Conservation (phyloP, 1,140 invertebrate species). For the Drosophila malerkotliana region DNA sequence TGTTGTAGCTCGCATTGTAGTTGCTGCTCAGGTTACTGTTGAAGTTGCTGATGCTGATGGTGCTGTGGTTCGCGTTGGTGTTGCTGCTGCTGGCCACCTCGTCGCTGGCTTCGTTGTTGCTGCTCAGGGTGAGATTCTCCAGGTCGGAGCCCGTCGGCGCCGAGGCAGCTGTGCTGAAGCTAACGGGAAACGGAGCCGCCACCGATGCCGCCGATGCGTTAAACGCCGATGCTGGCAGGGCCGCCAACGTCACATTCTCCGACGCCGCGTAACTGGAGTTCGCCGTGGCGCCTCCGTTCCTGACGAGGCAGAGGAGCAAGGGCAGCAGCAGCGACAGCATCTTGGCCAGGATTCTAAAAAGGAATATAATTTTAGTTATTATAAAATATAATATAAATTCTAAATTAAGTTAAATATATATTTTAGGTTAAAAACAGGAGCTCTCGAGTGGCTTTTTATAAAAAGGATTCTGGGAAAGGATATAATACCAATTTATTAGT, state of each 20-base stretch:
- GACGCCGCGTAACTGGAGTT: slow-evolving; percentile 18
- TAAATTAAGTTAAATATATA: neutral
- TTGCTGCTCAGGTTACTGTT: slow-evolving; percentile 10
- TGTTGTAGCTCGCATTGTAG: slow-evolving; percentile 3
- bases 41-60: slow-evolving; percentile 13
- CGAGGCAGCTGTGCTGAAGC: slow-evolving; percentile 29
- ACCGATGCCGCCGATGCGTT: slow-evolving; percentile 7
- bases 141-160: slow-evolving; percentile 3
- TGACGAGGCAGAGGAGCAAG: slow-evolving; percentile 12
- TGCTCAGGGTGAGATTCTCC: slow-evolving; percentile 5
- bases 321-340: slow-evolving; percentile 53
- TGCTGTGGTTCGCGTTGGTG: slow-evolving; percentile 18
- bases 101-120: slow-evolving; percentile 48
- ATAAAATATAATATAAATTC: neutral
- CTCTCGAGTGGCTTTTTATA: too few species aligned
- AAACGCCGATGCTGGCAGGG: slow-evolving; percentile 4
- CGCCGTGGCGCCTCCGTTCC: slow-evolving; percentile 28
- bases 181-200: slow-evolving; percentile 17
- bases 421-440: too few species aligned
- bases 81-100: slow-evolving; percentile 37
- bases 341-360: slow-evolving; percentile 34
- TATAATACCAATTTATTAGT: too few species aligned
- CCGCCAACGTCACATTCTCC: slow-evolving; percentile 39
- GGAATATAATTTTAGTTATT: neutral
- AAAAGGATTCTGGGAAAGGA: too few species aligned